Evolutionary conservation across 2,888 invertebrate species (phyloP), one percentile per base, ranked within the genome.

Genomic region (Eupsilia transversa): DNA sequence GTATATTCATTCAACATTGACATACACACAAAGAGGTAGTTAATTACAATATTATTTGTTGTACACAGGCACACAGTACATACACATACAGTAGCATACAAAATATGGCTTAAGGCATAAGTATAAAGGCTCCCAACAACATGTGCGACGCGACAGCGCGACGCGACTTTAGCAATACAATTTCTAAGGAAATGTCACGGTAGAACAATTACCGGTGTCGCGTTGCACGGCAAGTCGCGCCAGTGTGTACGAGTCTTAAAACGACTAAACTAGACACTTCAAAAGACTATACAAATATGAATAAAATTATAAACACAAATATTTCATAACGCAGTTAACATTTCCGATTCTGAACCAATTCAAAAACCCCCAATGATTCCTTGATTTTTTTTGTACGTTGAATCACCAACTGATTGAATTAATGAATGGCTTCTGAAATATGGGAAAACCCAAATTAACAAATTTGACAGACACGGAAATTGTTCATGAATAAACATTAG

Each of bases 401-500:
- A 23, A 7, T 46, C 46, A 46, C 46, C 23, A 46, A 46, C 20
- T 46, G 41, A 71, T 71, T 71, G 20, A 35, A 43, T 43, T 17
- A 52, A 66, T 66, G 3, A 77, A 61, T 72, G 41, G 27, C 14
- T 77, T 65, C 65, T 49, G 23, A 54, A 33, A 56, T 33, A 30
- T 59, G 65, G 72, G 72, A 77, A 78, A 72, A 77, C 60, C 77
- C 64, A 38, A 17, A 72, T 49, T 54, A 54, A 72, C 12, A 43
- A 59, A 77, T 60, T 54, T 61, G 33, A 61, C 38, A 57, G 61
- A 57, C 35, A 33, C 49, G 52, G 57, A 78, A 78, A 57, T 74
- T 59, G 66, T 33, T 66, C n/a, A 72, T 78, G 54, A 73, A 63
- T 56, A 73, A 72, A 73, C 41, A 63, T 65, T 66, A 46, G 56